phyloP scores from a whole-genome alignment of 2,797 vertebrate species.

The Microctenopoma lineatum region DNA sequence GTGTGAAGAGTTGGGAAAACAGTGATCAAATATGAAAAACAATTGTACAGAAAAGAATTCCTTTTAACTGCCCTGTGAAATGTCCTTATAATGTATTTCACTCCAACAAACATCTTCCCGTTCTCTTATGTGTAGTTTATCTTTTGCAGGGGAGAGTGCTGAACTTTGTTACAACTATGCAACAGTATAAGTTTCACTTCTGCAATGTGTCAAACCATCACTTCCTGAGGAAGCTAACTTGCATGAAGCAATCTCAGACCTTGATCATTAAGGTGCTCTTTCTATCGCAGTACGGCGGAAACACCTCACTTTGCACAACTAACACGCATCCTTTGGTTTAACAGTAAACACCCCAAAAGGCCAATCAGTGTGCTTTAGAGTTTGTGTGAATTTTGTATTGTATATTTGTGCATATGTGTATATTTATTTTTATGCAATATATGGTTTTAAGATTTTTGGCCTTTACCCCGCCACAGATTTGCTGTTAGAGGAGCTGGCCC shows the following conservation, averaged over 20 bases:
- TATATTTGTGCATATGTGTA: not conserved
- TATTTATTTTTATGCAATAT: not conserved
- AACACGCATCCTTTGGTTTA: not conserved
- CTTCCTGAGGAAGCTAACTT: slow-evolving; percentile 71
- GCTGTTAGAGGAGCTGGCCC: slow-evolving; percentile 78
- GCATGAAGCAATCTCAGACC: slow-evolving; percentile 17
- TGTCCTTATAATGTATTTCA: not conserved
- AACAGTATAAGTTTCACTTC: slow-evolving; percentile 70
- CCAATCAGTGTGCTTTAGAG: not conserved
- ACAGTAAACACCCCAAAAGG: not conserved
- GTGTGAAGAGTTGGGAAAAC: not conserved
- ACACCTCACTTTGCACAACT: not conserved
- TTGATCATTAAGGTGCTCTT: slow-evolving; percentile 1
- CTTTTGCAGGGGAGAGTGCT: not conserved
- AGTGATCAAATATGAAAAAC: not conserved
- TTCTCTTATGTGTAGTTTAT: slow-evolving; percentile 10
- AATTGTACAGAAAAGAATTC: not conserved
- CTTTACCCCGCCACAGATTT: slow-evolving; percentile 68
- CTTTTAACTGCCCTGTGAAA: not conserved
- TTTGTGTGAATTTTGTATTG: not conserved
- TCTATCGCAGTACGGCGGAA: slow-evolving; percentile 8
- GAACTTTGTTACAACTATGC: slow-evolving; percentile 1
- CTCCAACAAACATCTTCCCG: not conserved
- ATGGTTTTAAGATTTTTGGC: slow-evolving; percentile 10
- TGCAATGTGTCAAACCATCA: slow-evolving; percentile 42